Evolutionary conservation across 2,888 invertebrate genomes (phyloP), one percentile per base, ranked within the genome.

Genomic region (Lasioglossum villosulum): DNA sequence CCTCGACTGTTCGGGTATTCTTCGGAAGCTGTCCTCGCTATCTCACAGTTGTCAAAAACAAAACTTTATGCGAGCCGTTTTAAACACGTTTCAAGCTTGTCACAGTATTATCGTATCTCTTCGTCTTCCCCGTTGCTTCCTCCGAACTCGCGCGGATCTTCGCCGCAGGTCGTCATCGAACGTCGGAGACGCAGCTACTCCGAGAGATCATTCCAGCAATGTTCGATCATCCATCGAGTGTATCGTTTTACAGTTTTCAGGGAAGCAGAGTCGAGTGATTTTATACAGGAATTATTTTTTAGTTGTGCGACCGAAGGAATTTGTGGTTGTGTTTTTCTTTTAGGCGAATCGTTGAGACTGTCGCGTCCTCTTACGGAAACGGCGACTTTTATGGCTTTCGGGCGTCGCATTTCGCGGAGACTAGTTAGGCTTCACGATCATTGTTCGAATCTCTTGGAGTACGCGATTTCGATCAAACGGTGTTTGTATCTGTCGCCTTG

Each of bases 61-160:
- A 34, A 52, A 75, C 37, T 42, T 66, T 34, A n/a, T 5, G 72
- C 72, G 75, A 68, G 23, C 59, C 56, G 37, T 56, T 27, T 59
- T 45, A 71, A 71, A n/a, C 63, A 45, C 39, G 68, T 74, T 48
- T 27, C 52, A 74, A 30, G 48, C 42, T 91, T 89, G 92, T 70
- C 70, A 92, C 94, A 94, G 94, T 94, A 94, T 94, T 94, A 94
- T 90, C 89, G 89, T 89, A 86, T 88, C 89, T 52, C 70, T 78
- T 87, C 86, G 85, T 88, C 88, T 83, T 88, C 88, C 86, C 71
- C 86, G 84, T 78, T 63, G 77, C 74, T 86, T 48, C 59, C 70
- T 59, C 80, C 34, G 56, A 73, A 79, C 68, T 78, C 72, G 80
- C 70, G 68, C 80, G 82, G 78, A 73, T 85, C 66, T 52, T 86